Evolutionary conservation across 1,140 invertebrate species (phyloP), one percentile per base, ranked within the genome.

Genomic region (Laupala kohalensis): DNA sequence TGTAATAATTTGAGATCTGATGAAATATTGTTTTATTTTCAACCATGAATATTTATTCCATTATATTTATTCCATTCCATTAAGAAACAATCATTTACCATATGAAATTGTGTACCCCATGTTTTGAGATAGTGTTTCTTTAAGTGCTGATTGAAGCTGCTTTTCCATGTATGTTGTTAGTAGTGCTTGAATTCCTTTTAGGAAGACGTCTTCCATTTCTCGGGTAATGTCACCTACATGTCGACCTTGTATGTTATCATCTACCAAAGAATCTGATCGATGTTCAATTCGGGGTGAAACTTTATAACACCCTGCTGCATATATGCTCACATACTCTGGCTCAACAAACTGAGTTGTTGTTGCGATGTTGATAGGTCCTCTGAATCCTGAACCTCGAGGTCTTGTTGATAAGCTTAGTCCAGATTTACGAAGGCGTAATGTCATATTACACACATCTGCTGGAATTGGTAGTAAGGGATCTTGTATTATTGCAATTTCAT

Each of bases 61-160:
- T 19, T 64, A 64, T 15, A 9, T n/a, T 15, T 64, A 23, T 6
- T 9, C 5, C 6, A 6, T 24, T 5, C n/a, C 6, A 23, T 64
- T 0, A 9, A 6, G 0, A 6, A 64, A 1, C 23, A n/a, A 6
- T 68, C 63, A 70, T 79, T 80, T 83, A 73, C 91, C 91, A 77
- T 93, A 93, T 64, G 90, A 92, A 73, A 92, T 86, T 2, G 90
- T 92, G 76, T 92, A 93, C 15, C 91, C 91, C 87, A 93, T 89
- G 77, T 91, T 91, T 73, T 88, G 82, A 90, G 92, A 92, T 19
- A 93, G 80, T 3, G 91, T 92, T 76, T 93, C 91, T 78, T 91
- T 92, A 62, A 93, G 90, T 26, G 90, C 90, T 19, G 90, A 89
- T 78, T 93, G 89, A 25, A 93, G 79, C 76, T 92, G 88, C 75